These are phyloP conservation scores for Alosa alosa DNA, from an alignment of 2,113 vertebrate species.

Conservation along the genomic window DNA sequence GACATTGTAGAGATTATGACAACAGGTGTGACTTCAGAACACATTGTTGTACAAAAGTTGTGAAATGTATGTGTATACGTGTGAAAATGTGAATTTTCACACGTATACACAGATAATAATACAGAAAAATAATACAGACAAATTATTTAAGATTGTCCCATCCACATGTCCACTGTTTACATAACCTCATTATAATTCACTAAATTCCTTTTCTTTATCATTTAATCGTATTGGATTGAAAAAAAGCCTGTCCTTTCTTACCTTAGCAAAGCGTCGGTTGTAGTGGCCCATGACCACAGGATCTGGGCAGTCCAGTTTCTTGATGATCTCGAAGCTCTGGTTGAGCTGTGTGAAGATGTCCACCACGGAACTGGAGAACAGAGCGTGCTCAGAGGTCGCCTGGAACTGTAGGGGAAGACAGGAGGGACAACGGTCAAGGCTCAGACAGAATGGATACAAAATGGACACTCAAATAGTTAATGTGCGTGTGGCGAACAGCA, in stretches of 20 bases:
- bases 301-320: constrained; percentile 93
- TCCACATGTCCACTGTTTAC: neutral
- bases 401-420: constrained; percentile 79
- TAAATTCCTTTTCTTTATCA: neutral
- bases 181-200: neutral
- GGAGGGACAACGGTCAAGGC: neutral
- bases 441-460: neutral
- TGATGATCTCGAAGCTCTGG: constrained; percentile 98
- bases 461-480: neutral
- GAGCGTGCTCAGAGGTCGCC: constrained; percentile 92
- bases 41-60: no score
- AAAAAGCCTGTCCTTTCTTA: constrained; percentile 49
- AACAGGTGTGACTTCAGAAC: no score
- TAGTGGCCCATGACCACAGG: constrained; percentile 84
- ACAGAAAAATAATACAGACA: neutral
- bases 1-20: no score
- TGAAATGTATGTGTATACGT: no score
- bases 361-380: constrained; percentile 98
- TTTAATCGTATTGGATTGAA: neutral
- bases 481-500: neutral
- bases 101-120: no score
- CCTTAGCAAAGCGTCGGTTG: constrained; percentile 91
- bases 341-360: constrained; percentile 98
- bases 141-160: neutral
- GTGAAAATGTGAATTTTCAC: no score